Base-by-base conservation (phyloP, 2,888 invertebrate species). In the Microchrysa polita region DNA sequence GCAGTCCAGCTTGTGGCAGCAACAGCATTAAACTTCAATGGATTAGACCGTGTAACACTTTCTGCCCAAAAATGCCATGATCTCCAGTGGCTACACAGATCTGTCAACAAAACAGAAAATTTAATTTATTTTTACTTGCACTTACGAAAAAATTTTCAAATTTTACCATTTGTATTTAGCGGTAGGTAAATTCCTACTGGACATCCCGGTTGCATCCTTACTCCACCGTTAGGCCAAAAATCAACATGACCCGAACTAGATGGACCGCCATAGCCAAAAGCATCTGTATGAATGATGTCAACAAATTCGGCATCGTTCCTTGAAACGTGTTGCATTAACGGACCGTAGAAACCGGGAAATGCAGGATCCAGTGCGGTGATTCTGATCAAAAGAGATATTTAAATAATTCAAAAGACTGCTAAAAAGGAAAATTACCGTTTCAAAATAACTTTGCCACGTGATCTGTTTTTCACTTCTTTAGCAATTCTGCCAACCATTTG, bases 21-120 rank as follows among this genome's bases (percentile, higher is more conserved):
- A 0, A 89, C 88, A 0, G 89, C 86, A 1, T 88, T 86, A 76
- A 90, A 90, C 82, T 87, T 12, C 2, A n/a, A 12, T 9, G 42
- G 2, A n/a, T 48, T 78, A 78, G 81, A 53, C 2, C 78, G 77
- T 5, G 81, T 78, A 2, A 84, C 87, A 14, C 89, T 89, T 78
- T 90, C 89, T 0, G 89, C 88, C 81, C 87, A 90, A 80, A 88
- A 89, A 77, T 86, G 83, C 89, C 89, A 89, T 1, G 89, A 89
- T 74, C 90, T 82, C 83, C 89, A 87, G 79, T 90, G 89, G 75
- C 89, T 89, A 79, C 88, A 88, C 59, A 89, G 79, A 80, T 89
- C 88, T 88, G 14, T n/a, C n/a, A 63, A 48, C 27, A 7, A 34
- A 67, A 34, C 27, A 34, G 4, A 34, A 34, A 7, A 34, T 34